These are phyloP conservation scores for Phoxinus phoxinus DNA, from an alignment of 2,113 vertebrate genomes.

Conservation along the genomic window DNA sequence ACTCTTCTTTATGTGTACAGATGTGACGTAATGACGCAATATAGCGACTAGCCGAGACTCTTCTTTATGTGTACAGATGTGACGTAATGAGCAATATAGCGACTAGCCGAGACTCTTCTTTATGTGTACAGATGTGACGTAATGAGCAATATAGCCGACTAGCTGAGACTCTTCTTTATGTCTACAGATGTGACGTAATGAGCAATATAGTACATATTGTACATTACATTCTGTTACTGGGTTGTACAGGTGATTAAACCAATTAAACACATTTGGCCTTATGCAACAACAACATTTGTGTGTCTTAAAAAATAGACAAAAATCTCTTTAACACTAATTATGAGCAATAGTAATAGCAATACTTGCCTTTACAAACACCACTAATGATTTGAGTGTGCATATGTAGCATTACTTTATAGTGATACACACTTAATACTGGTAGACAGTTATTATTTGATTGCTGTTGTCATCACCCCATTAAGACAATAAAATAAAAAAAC, in stretches of 20 bases:
- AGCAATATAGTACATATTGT: too few species aligned
- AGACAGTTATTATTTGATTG: not conserved
- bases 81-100: too few species aligned
- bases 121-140: too few species aligned
- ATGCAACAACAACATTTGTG: not conserved
- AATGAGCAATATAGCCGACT: too few species aligned
- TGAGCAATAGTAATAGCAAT: not conserved
- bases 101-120: too few species aligned
- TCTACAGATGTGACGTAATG: too few species aligned
- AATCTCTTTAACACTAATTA: not conserved
- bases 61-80: too few species aligned
- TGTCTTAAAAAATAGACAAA: not conserved
- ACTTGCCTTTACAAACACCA: not conserved
- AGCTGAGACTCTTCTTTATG: too few species aligned
- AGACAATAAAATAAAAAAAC: not conserved
- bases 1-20: too few species aligned
- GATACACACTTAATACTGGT: not conserved
- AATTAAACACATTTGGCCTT: not conserved
- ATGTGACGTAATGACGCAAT: too few species aligned
- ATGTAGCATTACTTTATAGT: not conserved
- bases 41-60: too few species aligned
- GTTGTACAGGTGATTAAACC: not conserved
- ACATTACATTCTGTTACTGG: not conserved
- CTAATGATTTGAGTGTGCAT: not conserved
- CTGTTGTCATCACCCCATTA: not conserved